Percentiles rank a stretch among this genome's conserved stretches.
phyloP scores from a whole-genome alignment of 1,140 invertebrate species.

The Rhopalosiphum maidis region DNA sequence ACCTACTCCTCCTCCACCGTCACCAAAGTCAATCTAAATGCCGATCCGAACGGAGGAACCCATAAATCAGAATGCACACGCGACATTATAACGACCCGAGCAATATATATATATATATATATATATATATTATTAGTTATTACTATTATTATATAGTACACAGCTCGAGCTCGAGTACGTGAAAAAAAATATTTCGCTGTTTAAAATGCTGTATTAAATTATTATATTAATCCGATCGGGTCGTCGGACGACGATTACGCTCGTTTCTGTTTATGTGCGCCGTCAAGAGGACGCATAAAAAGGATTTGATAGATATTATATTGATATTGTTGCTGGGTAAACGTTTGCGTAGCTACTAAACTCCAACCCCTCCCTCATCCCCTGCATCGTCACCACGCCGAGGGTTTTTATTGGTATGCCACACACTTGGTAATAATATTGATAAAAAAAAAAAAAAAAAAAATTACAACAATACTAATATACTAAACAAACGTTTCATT shows the following conservation, averaged over 20 bases:
- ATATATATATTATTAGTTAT: no score
- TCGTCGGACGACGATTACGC: not conserved
- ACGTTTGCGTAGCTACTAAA: conserved; percentile 8
- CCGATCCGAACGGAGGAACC: not conserved
- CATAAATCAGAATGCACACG: conserved; percentile 28
- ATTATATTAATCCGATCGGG: conserved; percentile 32
- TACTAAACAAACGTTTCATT: not conserved
- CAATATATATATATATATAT: not conserved
- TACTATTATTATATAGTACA: not conserved
- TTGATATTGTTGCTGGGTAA: not conserved
- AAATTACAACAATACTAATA: not conserved
- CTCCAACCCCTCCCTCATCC: not conserved
- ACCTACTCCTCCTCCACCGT: not conserved
- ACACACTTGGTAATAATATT: not conserved
- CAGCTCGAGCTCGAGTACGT: not conserved
- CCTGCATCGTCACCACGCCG: not conserved
- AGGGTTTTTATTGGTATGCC: not conserved
- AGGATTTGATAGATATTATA: conserved; percentile 34
- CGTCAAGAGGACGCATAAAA: not conserved
- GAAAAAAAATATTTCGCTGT: not conserved
- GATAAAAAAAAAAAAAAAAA: not conserved
- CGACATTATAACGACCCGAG: not conserved
- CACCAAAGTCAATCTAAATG: not conserved
- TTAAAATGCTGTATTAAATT: not conserved
- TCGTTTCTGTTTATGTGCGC: conserved; percentile 18